These are phyloP conservation scores for Rafetus swinhoei DNA, from an alignment of 2,113 vertebrate genomes.

Conservation along the genomic window DNA sequence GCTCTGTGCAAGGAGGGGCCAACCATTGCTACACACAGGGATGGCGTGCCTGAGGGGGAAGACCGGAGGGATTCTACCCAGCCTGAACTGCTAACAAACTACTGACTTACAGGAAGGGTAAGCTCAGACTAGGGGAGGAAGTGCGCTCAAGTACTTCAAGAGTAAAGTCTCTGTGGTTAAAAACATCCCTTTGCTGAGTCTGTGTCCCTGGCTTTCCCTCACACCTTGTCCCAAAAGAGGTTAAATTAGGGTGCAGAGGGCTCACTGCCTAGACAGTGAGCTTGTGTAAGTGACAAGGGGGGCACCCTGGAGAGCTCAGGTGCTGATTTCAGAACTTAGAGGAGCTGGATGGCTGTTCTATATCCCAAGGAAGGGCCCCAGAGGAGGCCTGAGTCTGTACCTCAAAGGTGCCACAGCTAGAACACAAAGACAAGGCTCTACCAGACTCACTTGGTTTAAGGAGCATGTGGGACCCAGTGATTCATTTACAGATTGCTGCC, in stretches of 20 bases:
- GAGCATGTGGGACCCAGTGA: neutral
- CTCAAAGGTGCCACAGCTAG: neutral
- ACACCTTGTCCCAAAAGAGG: neutral
- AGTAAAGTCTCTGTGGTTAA: neutral
- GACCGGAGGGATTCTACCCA: neutral
- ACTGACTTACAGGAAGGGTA: neutral
- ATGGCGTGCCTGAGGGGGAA: too few species aligned
- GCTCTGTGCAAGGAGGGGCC: too few species aligned
- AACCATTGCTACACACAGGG: neutral
- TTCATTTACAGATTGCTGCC: neutral
- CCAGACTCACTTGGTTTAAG: neutral
- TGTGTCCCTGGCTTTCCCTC: neutral
- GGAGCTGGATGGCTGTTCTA: neutral
- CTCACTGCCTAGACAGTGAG: neutral
- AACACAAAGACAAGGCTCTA: neutral
- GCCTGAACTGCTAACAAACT: neutral
- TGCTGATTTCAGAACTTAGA: neutral
- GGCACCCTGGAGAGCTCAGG: neutral
- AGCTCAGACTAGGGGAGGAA: neutral
- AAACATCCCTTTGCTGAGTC: neutral
- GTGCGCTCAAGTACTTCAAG: neutral
- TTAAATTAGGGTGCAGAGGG: neutral
- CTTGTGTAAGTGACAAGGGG: neutral
- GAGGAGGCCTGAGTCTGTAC: neutral
- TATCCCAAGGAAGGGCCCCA: neutral